Evolutionary conservation across 2,113 vertebrate genomes (phyloP).

Genomic region (Picathartes gymnocephalus): DNA sequence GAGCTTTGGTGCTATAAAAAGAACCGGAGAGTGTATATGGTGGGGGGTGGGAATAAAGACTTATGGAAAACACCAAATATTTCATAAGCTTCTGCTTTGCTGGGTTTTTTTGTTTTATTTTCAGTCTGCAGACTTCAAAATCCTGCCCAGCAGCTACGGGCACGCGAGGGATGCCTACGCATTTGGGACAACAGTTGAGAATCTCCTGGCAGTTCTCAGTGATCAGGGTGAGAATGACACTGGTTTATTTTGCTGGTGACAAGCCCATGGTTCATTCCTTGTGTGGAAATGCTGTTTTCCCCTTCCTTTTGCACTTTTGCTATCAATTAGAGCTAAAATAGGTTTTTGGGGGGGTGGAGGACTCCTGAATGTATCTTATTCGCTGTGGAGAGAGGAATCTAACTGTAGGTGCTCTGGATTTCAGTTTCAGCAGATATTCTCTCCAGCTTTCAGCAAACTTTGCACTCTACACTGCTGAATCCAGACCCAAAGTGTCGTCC

Average conservation of each 20-base stretch:
- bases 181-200: slow-evolving; percentile 85
- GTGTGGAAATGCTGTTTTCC: not conserved
- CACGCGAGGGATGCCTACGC: slow-evolving; percentile 89
- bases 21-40: not conserved
- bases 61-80: not conserved
- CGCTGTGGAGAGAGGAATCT: slow-evolving; percentile 15
- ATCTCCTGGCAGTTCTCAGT: slow-evolving; percentile 77
- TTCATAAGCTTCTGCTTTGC: not conserved
- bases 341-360: not conserved
- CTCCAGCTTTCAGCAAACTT: slow-evolving; percentile 80
- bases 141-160: slow-evolving; percentile 79
- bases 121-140: slow-evolving; percentile 84
- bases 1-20: not conserved
- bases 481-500: slow-evolving; percentile 79
- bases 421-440: slow-evolving; percentile 76
- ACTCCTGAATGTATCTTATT: not conserved
- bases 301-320: not conserved
- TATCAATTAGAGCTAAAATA: not conserved
- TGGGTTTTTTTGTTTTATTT: not conserved
- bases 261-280: not conserved
- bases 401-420: slow-evolving; percentile 62
- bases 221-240: slow-evolving; percentile 79
- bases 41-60: not conserved
- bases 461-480: slow-evolving; percentile 80
- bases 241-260: not conserved